phyloP scores from a whole-genome alignment of 1,140 invertebrate genomes.

The Orius insidiosus region DNA sequence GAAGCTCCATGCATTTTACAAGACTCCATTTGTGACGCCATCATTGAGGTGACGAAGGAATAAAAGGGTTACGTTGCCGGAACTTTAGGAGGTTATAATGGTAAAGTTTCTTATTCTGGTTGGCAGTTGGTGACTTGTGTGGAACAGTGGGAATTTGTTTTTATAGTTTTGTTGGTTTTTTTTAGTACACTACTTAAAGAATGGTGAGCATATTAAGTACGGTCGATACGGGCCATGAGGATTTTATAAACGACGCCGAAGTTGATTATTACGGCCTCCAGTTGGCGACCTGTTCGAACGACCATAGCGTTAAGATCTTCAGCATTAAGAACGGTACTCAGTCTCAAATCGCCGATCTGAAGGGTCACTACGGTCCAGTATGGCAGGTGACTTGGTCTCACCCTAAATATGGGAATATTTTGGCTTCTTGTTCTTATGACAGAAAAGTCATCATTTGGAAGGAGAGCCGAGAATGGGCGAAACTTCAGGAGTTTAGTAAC shows the following conservation, averaged over 20 bases:
- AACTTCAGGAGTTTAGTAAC: conserved; percentile 80
- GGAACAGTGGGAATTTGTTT: no score
- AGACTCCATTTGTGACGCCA: no score
- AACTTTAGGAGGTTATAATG: no score
- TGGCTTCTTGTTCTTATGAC: conserved; percentile 95
- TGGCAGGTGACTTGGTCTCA: conserved; percentile 99
- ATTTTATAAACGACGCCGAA: conserved; percentile 98
- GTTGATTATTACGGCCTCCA: conserved; percentile 94
- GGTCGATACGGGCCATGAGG: conserved; percentile 93
- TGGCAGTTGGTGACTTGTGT: no score
- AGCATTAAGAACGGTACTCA: conserved; percentile 84
- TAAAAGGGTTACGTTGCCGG: no score
- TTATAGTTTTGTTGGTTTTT: no score
- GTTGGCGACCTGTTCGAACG: conserved; percentile 95
- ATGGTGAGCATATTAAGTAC: conserved; percentile 86
- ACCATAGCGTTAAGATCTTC: conserved; percentile 92
- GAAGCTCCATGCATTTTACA: no score
- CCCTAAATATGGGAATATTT: conserved; percentile 82
- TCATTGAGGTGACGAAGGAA: no score
- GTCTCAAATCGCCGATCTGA: conserved; percentile 73
- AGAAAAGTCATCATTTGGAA: conserved; percentile 94
- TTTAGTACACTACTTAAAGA: no score
- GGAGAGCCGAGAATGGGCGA: conserved; percentile 81
- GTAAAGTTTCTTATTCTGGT: no score
- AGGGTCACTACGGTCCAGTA: conserved; percentile 90